phyloP scores from a whole-genome alignment of 2,888 invertebrate genomes.

The Nasonia oneida region DNA sequence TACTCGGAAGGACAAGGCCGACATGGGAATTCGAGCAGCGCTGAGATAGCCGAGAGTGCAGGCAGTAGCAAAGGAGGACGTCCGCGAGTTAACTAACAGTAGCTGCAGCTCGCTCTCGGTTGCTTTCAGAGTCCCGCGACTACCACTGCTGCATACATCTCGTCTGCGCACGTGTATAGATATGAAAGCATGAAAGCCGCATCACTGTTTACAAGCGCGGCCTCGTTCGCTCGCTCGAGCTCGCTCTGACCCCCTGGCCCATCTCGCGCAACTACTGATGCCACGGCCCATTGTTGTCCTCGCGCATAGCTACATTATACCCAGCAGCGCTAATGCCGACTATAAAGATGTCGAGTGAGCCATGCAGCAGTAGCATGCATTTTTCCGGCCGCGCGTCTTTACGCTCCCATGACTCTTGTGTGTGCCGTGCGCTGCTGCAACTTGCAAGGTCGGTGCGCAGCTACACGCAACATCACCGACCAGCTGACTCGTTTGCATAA shows the following conservation, averaged over 20 bases:
- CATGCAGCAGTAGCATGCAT: not conserved
- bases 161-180: not conserved
- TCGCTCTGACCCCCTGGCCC: constrained; percentile 65
- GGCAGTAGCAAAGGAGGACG: constrained; percentile 44
- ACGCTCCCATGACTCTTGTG: not conserved
- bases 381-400: constrained; percentile 30
- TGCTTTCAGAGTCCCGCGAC: not conserved
- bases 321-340: not conserved
- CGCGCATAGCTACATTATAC: not conserved
- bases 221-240: constrained; percentile 59
- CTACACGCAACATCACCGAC: constrained; percentile 33
- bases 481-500: constrained; percentile 52
- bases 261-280: constrained; percentile 32
- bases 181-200: constrained; percentile 42
- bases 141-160: not conserved
- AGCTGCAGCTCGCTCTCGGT: constrained; percentile 61
- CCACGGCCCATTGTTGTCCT: constrained; percentile 30
- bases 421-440: not conserved
- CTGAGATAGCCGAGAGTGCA: constrained; percentile 38
- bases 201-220: constrained; percentile 63
- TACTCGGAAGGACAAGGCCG: constrained; percentile 64
- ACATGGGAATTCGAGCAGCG: constrained; percentile 66
- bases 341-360: constrained; percentile 42
- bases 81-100: constrained; percentile 67
- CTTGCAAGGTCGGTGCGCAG: not conserved